phyloP scores from a whole-genome alignment of 2,888 invertebrate genomes.

The Melanotus villosus region DNA sequence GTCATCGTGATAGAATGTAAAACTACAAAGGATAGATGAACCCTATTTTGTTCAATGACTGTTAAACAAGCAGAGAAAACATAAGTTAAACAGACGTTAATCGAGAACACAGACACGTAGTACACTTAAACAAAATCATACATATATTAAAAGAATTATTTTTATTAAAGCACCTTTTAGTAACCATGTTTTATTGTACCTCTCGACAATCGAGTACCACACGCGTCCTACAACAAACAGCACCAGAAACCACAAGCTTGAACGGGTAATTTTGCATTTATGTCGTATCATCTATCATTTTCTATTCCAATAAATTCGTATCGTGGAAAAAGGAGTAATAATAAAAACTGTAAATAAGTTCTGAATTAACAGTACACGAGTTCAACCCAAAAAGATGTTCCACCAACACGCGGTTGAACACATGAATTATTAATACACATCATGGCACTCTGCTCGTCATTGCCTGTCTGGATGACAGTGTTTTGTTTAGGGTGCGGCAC shows the following conservation, averaged over 20 bases:
- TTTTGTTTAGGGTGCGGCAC: constrained; percentile 65
- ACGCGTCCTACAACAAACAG: constrained; percentile 11
- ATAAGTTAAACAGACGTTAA: too few species aligned
- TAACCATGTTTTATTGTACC: neutral
- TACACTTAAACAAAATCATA: neutral
- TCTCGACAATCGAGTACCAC: constrained; percentile 5
- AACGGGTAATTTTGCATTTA: neutral
- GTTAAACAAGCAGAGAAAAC: too few species aligned
- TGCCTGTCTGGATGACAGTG: constrained; percentile 64
- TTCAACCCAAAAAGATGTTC: constrained; percentile 58
- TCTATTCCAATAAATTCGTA: constrained; percentile 5
- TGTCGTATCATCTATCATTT: constrained; percentile 16
- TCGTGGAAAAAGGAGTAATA: neutral
- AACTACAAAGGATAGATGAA: too few species aligned
- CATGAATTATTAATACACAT: constrained; percentile 66
- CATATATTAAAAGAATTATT: neutral
- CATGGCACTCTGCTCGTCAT: constrained; percentile 63
- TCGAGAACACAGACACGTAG: too few species aligned
- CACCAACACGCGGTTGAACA: constrained; percentile 64
- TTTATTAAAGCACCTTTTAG: neutral
- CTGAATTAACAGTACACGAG: constrained; percentile 57
- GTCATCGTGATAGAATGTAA: too few species aligned
- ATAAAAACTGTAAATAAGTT: constrained; percentile 37
- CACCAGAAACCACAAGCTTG: neutral
- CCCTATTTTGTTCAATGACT: too few species aligned